These are phyloP conservation scores for Calidris pugnax DNA, from an alignment of 2,113 vertebrate genomes.

Conservation along the genomic window DNA sequence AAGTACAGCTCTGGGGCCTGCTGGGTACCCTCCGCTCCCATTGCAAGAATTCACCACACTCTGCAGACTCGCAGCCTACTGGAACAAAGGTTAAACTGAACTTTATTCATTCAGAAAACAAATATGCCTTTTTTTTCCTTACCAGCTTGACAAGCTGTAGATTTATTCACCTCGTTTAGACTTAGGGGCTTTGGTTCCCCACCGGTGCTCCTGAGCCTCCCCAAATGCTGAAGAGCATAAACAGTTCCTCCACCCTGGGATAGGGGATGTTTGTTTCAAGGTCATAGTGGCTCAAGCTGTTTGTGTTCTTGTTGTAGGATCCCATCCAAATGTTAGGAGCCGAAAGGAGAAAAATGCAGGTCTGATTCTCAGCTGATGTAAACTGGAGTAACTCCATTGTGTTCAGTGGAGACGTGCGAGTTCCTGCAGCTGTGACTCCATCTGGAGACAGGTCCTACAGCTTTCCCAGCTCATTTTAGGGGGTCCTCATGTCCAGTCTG, in stretches of 20 bases:
- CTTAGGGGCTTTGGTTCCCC: not conserved
- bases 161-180: conserved; percentile 11
- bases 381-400: not conserved
- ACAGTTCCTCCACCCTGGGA: not conserved
- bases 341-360: not conserved
- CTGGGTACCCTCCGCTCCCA: not conserved
- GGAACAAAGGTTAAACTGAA: conserved; percentile 38
- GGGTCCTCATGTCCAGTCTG: not conserved
- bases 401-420: fast-evolving
- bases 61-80: conserved; percentile 14
- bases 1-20: conserved; percentile 44
- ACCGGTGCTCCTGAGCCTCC: not conserved
- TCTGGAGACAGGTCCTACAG: not conserved
- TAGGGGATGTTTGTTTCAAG: not conserved
- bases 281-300: not conserved
- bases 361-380: not conserved
- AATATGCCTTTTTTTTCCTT: not conserved
- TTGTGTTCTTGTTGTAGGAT: not conserved
- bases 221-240: not conserved
- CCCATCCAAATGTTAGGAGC: not conserved
- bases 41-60: not conserved
- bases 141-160: not conserved
- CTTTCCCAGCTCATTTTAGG: not conserved
- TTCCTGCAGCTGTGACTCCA: not conserved
- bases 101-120: conserved; percentile 41